Evolutionary conservation across 2,797 vertebrate genomes (phyloP).

Genomic region (Sparidentex hasta): DNA sequence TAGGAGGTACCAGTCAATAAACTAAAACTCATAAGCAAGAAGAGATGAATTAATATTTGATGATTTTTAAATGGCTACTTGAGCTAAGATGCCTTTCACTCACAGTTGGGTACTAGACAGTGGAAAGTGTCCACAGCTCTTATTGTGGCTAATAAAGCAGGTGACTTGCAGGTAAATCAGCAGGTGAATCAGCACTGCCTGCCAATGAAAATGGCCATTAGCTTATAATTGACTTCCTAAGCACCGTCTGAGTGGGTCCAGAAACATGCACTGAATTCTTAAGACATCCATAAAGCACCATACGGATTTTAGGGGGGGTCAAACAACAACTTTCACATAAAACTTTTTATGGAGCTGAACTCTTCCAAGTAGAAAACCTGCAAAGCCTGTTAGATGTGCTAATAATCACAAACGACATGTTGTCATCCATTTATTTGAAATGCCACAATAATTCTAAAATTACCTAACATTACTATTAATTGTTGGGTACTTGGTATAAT

Average conservation of each 20-base stretch:
- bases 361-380: neutral
- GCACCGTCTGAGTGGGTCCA: conserved; percentile 28
- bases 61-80: conserved; percentile 66
- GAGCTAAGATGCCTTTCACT: conserved; percentile 48
- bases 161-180: conserved; percentile 70
- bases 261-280: conserved; percentile 32
- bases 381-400: neutral
- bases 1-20: conserved; percentile 73
- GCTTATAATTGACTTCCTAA: conserved; percentile 55
- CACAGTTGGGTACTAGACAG: conserved; percentile 33
- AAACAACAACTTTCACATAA: conserved; percentile 4
- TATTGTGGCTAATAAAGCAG: conserved; percentile 57
- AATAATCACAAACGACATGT: neutral
- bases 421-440: neutral
- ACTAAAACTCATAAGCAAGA: conserved; percentile 62
- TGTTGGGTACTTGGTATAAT: neutral
- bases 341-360: neutral
- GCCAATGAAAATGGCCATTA: conserved; percentile 54
- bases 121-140: conserved; percentile 22
- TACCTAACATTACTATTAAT: neutral
- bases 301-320: conserved; percentile 25
- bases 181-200: conserved; percentile 46
- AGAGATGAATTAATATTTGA: conserved; percentile 66
- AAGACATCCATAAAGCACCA: neutral
- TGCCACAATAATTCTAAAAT: neutral